Base-by-base conservation (phyloP, 1,140 invertebrate genomes). In the Diploscapter pachys region DNA sequence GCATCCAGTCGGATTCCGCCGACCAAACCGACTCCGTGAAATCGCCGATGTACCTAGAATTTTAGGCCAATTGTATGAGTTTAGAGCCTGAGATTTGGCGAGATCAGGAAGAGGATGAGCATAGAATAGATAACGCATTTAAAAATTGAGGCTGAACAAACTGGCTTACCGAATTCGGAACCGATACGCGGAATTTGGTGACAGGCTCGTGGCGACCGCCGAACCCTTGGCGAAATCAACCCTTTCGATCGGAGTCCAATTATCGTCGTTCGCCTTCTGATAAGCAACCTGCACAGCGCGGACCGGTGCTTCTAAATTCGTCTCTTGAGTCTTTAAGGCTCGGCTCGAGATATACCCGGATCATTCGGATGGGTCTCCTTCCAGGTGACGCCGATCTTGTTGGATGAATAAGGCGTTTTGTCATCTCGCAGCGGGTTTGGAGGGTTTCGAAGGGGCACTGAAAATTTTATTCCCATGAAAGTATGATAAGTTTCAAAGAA, bases 11-110 rank as follows among this genome's bases (percentile, higher is more conserved):
- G 5, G 95, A 97, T 80, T 94, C 92, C 5, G 90, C 89, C 84
- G 94, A 97, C 89, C 93, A 98, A 4, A 91, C 89, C 84, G 93
- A 96, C 2, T 92, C 92, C 0, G 95, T 95, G 72, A 97, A 93
- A 85, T 99, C 96, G 86, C 98, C 98, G 5, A 92, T 95, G 2
- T 94, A 95, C 31, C 31, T 31, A 31, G 31, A 31, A 31, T 31
- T 31, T 31, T 31, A 31, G 31, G 31, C 1, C 31, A 31, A 31
- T 31, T 31, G 31, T 31, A 31, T 31, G 0, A 31, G 31, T 31
- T 31, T 31, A 31, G 31, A 31, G 31, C 31, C 31, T 31, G 31
- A 31, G 31, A 31, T 31, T 31, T 31, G 31, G 31, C 31, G 31
- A 31, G 31, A 31, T 31, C 31, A 31, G 31, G 31, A 31, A 31